Conservation (phyloP, 2,797 vertebrate species). For the Coranthus polyacanthus region DNA sequence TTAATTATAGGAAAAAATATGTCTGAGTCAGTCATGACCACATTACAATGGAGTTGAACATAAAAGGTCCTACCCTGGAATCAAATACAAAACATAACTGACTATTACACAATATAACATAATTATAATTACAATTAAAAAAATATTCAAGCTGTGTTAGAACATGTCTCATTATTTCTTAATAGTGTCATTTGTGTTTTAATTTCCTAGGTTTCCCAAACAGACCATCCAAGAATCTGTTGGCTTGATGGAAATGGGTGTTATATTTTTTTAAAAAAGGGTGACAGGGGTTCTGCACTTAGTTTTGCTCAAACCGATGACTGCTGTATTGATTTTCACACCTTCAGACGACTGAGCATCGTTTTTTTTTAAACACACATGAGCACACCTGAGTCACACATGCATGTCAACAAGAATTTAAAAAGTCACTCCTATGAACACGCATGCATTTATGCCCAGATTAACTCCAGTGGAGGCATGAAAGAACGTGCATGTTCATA, state of each 20-base stretch:
- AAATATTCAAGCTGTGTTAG: conserved; percentile 19
- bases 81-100: conserved; percentile 27
- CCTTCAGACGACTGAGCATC: conserved; percentile 44
- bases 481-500: conserved; percentile 2
- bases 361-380: conserved; percentile 35
- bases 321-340: conserved; percentile 66
- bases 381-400: conserved; percentile 36
- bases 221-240: conserved; percentile 26
- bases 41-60: conserved; percentile 36
- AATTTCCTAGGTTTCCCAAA: conserved; percentile 25
- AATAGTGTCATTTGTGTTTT: conserved; percentile 44
- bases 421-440: conserved; percentile 23
- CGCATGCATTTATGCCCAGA: conserved; percentile 44
- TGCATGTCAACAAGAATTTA: conserved; percentile 25
- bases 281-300: conserved; percentile 37
- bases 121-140: conserved; percentile 25
- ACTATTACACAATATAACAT: conserved; percentile 16
- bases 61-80: conserved; percentile 44
- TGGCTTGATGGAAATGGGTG: conserved; percentile 42
- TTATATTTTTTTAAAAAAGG: conserved; percentile 34
- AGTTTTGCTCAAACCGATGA: conserved; percentile 21
- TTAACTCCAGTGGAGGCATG: conserved; percentile 19
- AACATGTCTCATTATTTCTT: conserved; percentile 9
- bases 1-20: conserved; percentile 78
- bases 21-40: conserved; percentile 67